These are phyloP conservation scores for Stegodyphus dumicola DNA, from an alignment of 1,140 invertebrate genomes.

Conservation along the genomic window DNA sequence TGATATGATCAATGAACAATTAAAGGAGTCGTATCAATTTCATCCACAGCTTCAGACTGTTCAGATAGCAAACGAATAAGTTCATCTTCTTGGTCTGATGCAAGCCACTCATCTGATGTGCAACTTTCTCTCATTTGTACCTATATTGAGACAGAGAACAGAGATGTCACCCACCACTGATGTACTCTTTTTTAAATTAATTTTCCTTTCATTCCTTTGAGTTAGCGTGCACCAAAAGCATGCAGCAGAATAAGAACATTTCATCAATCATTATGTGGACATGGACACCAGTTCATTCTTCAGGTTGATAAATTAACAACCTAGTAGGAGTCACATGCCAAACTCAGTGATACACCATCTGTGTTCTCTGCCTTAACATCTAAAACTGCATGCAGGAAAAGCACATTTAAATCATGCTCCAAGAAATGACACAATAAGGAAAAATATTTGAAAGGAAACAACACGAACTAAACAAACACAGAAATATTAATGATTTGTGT, in stretches of 20 bases:
- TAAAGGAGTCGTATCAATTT: constrained; percentile 28
- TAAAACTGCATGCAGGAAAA: constrained; percentile 38
- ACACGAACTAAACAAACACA: no score
- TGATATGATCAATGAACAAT: constrained; percentile 22
- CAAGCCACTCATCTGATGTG: constrained; percentile 79
- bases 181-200: background rate
- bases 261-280: background rate
- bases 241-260: background rate
- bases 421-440: background rate
- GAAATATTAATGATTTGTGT: no score
- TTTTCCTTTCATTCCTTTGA: background rate
- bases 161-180: constrained; percentile 50
- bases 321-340: constrained; percentile 24
- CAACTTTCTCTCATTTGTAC: constrained; percentile 62
- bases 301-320: background rate
- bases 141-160: constrained; percentile 62
- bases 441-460: no score
- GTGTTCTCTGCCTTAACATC: constrained; percentile 53
- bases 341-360: constrained; percentile 37
- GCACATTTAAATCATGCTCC: background rate
- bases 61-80: constrained; percentile 76
- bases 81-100: constrained; percentile 85
- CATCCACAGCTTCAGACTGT: constrained; percentile 62
- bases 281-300: background rate
- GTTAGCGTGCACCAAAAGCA: background rate